These are phyloP conservation scores for Euschistus heros DNA, from an alignment of 1,140 invertebrate genomes.

Conservation along the genomic window DNA sequence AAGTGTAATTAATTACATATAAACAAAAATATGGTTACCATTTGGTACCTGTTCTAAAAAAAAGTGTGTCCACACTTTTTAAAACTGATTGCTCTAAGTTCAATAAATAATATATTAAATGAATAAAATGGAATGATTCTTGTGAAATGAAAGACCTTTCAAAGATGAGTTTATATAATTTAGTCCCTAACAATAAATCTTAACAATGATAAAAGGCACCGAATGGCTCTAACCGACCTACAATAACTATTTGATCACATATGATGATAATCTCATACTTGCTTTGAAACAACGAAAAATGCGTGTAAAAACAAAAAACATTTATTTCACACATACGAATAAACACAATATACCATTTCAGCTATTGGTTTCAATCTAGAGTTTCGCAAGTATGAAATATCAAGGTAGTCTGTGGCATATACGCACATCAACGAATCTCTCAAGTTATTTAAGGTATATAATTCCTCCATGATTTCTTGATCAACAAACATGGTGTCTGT, in stretches of 20 bases:
- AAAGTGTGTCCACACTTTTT: slow-evolving; percentile 9
- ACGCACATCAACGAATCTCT: no score
- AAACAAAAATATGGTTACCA: slow-evolving; percentile 4
- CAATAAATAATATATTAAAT: slow-evolving; percentile 10
- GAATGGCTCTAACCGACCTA: slow-evolving; percentile 4
- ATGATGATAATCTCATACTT: slow-evolving; percentile 3
- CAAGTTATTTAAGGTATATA: neutral
- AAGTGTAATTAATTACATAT: slow-evolving; percentile 15
- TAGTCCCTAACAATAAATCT: neutral
- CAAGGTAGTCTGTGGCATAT: neutral
- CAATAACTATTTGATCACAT: slow-evolving; percentile 7
- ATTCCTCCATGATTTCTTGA: neutral
- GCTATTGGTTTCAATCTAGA: neutral
- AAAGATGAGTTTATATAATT: neutral
- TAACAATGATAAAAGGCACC: neutral
- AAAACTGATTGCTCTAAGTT: neutral
- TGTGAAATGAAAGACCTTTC: slow-evolving; percentile 12
- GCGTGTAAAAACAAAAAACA: neutral
- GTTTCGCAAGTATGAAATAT: neutral
- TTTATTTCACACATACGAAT: neutral
- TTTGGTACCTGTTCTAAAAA: neutral
- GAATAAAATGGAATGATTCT: neutral
- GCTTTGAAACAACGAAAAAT: neutral
- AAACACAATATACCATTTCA: neutral
- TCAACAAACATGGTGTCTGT: neutral